phyloP scores from a whole-genome alignment of 2,113 vertebrate species.

The Fregata magnificens region DNA sequence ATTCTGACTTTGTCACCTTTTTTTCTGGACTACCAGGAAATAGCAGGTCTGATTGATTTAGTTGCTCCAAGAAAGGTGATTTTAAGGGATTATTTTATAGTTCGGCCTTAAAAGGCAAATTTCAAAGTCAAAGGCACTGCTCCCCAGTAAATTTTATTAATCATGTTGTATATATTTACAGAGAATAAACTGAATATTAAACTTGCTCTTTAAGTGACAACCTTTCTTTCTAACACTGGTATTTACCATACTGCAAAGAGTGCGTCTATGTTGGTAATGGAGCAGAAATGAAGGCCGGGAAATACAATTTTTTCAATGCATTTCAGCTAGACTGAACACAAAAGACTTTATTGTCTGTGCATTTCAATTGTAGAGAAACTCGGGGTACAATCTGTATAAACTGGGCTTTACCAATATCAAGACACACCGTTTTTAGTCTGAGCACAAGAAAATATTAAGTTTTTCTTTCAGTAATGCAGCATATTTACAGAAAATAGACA shows the following conservation, averaged over 20 bases:
- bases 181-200: neutral
- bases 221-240: slow-evolving; percentile 31
- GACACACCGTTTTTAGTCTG: neutral
- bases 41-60: neutral
- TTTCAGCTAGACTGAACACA: neutral
- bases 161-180: slow-evolving; percentile 63
- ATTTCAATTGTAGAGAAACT: neutral
- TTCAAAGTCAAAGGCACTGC: slow-evolving; percentile 50
- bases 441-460: neutral
- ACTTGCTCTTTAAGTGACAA: neutral
- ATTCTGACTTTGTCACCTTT: neutral
- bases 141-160: slow-evolving; percentile 45
- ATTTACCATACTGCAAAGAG: neutral
- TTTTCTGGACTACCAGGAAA: neutral
- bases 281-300: neutral
- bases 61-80: neutral
- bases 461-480: neutral
- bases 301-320: neutral
- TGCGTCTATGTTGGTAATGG: neutral
- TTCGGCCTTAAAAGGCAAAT: slow-evolving; percentile 23
- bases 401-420: neutral
- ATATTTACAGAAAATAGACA: neutral
- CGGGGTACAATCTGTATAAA: neutral
- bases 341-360: neutral
- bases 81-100: slow-evolving; percentile 28